Percentiles rank a stretch among this genome's conserved stretches.
These are phyloP conservation scores for Triplophysa bombifrons DNA, from an alignment of 2,797 vertebrate genomes.

Conservation along the genomic window DNA sequence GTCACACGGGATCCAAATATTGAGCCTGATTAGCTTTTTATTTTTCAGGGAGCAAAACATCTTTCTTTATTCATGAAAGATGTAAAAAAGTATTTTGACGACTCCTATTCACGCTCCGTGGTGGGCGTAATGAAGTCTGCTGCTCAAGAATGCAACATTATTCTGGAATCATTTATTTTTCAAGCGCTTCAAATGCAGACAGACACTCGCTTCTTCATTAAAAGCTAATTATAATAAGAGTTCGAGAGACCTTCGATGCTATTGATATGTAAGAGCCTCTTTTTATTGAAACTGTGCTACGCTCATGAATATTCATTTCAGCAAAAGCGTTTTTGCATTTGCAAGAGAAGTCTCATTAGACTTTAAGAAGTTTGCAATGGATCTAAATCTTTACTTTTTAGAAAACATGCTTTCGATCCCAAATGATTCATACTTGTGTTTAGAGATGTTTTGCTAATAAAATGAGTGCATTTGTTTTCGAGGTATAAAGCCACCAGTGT, in stretches of 20 bases:
- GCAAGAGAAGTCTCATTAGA: constrained; percentile 19
- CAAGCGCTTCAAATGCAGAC: constrained; percentile 3
- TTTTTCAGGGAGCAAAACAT: constrained; percentile 20
- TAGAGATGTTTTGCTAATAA: neutral
- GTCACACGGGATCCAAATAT: constrained; percentile 1
- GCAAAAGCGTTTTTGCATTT: neutral
- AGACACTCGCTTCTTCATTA: constrained; percentile 26
- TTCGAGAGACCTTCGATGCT: constrained; percentile 23
- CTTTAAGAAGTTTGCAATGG: constrained; percentile 6
- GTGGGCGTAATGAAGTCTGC: constrained; percentile 28
- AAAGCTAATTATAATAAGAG: constrained; percentile 29
- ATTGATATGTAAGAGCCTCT: constrained; percentile 32
- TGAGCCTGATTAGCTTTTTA: constrained; percentile 6
- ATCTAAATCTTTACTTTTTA: neutral
- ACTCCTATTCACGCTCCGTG: constrained; percentile 3
- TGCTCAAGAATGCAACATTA: neutral
- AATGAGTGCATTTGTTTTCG: neutral
- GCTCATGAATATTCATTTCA: constrained; percentile 28
- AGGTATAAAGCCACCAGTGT: neutral
- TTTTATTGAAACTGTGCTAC: constrained; percentile 10
- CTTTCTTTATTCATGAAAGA: constrained; percentile 39
- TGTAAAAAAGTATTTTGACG: constrained; percentile 6
- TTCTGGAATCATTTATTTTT: constrained; percentile 8
- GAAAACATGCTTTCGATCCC: neutral
- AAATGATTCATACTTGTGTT: neutral